Conservation (phyloP, 2,888 invertebrate species). For the Orgyia antiqua region DNA sequence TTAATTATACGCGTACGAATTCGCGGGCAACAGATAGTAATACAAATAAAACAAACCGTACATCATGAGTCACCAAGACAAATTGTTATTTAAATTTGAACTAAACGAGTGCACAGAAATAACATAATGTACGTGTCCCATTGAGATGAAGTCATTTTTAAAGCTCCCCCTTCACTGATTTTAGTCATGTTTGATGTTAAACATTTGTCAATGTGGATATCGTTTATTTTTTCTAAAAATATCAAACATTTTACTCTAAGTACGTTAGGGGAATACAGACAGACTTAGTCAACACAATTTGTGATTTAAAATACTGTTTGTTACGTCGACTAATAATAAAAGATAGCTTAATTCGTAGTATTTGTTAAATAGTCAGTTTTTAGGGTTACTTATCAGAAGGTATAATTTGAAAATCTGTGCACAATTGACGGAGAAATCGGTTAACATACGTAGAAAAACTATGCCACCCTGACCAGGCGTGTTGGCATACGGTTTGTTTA, state of each 20-base stretch:
- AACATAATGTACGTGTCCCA: constrained; percentile 42
- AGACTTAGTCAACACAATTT: neutral
- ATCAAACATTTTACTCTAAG: constrained; percentile 12
- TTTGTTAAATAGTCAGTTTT: too few species aligned
- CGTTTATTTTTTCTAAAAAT: constrained; percentile 31
- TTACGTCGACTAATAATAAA: too few species aligned
- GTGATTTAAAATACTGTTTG: constrained; percentile 1
- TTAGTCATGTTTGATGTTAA: constrained; percentile 47
- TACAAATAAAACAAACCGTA: constrained; percentile 9
- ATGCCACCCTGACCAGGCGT: too few species aligned
- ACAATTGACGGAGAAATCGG: too few species aligned
- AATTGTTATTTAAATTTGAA: constrained; percentile 32
- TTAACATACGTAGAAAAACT: too few species aligned
- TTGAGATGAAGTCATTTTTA: constrained; percentile 60
- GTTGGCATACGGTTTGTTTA: too few species aligned
- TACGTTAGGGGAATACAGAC: constrained; percentile 4
- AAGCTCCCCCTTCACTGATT: constrained; percentile 40
- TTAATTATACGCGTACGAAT: too few species aligned
- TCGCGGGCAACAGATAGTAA: too few species aligned
- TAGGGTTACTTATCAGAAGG: too few species aligned
- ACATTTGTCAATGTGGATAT: constrained; percentile 59
- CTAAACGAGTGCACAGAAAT: constrained; percentile 43
- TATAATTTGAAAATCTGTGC: too few species aligned
- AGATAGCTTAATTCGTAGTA: too few species aligned
- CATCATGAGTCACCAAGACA: constrained; percentile 26